These are phyloP conservation scores for Chloroceryle amazona DNA, from an alignment of 2,797 vertebrate species.

Conservation along the genomic window DNA sequence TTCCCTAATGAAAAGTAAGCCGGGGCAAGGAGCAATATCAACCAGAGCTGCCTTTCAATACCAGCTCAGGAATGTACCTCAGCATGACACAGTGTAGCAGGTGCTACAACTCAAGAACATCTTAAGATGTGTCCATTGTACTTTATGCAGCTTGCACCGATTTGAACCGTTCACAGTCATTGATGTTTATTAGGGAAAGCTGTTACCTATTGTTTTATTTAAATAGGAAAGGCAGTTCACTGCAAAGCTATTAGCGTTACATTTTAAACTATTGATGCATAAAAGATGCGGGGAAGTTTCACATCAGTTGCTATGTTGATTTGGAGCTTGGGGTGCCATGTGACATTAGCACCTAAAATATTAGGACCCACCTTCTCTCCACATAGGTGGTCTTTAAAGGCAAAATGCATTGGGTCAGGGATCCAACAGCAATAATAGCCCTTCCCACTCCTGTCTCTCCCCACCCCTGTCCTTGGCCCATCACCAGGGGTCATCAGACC, in stretches of 20 bases:
- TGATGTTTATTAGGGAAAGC: background rate
- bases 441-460: background rate
- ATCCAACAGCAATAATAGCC: background rate
- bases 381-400: background rate
- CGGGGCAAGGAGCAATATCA: background rate
- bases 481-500: accelerated
- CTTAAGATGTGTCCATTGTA: background rate
- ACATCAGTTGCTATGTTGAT: background rate
- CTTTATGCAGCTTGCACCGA: background rate
- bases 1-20: background rate
- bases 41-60: background rate
- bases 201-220: background rate
- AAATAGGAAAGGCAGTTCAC: background rate
- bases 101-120: background rate
- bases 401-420: background rate
- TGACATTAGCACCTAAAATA: background rate
- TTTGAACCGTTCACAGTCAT: background rate
- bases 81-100: background rate
- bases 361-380: background rate
- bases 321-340: background rate
- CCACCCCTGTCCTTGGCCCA: accelerated
- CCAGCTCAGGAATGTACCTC: background rate
- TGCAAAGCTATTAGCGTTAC: accelerated
- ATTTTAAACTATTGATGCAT: background rate
- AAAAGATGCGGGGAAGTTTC: background rate